Evolutionary conservation across 2,797 vertebrate species (phyloP).

Genomic region (Onychomys leucogaster): DNA sequence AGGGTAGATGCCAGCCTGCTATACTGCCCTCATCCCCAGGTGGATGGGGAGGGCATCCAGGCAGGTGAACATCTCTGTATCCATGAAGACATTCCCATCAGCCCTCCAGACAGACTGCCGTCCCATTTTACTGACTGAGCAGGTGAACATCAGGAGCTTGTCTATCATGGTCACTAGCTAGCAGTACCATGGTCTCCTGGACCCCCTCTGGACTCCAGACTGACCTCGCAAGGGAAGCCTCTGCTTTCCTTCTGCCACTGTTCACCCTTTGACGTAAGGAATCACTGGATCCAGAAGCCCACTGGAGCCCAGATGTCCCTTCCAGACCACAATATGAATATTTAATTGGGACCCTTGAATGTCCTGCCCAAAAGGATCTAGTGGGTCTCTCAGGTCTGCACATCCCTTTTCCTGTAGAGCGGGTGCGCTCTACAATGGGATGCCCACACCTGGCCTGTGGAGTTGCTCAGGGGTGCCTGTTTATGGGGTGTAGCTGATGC

Average conservation of each 20-base stretch:
- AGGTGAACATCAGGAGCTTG: neutral
- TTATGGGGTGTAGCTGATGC: neutral
- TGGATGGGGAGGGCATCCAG: neutral
- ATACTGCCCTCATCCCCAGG: neutral
- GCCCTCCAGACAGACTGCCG: neutral
- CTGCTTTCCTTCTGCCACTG: neutral
- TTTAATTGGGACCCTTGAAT: neutral
- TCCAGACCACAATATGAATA: neutral
- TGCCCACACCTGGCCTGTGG: neutral
- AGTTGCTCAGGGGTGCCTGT: neutral
- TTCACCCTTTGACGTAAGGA: neutral
- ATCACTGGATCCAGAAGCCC: neutral
- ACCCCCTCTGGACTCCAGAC: neutral
- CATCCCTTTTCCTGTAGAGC: neutral
- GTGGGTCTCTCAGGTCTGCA: neutral
- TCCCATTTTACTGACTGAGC: constrained; percentile 61
- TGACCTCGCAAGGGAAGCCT: neutral
- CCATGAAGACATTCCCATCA: neutral
- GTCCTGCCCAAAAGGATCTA: neutral
- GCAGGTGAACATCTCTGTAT: neutral
- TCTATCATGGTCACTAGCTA: neutral
- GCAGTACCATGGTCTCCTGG: neutral
- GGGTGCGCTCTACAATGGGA: neutral
- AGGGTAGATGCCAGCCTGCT: accelerated
- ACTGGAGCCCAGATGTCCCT: neutral